phyloP scores from a whole-genome alignment of 2,113 vertebrate species.

The Eurystomus gularis region DNA sequence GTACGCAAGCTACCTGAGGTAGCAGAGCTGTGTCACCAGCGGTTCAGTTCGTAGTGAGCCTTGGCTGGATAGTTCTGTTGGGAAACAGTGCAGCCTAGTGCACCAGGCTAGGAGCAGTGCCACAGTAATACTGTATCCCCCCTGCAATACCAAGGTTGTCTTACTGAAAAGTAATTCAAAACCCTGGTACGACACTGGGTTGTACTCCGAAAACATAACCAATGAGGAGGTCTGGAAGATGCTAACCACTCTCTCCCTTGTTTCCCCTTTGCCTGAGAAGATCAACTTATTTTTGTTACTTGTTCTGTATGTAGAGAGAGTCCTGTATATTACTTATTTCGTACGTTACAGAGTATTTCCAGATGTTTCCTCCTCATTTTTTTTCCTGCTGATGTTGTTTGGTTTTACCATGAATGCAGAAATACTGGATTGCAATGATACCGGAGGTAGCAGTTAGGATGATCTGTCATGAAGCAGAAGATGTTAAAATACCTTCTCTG shows the following conservation, averaged over 20 bases:
- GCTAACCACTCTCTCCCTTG: background rate
- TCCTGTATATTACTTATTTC: background rate
- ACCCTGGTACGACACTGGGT: background rate
- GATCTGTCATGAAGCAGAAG: background rate
- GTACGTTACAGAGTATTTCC: background rate
- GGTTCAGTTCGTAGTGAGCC: rapidly evolving
- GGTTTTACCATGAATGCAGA: background rate
- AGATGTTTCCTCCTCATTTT: background rate
- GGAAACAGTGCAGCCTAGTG: background rate
- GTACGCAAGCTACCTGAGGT: background rate
- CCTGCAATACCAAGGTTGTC: background rate
- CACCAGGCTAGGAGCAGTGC: background rate
- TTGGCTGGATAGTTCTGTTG: background rate
- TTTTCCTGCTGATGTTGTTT: background rate
- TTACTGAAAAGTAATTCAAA: background rate
- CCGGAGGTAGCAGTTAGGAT: background rate
- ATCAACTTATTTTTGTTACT: background rate
- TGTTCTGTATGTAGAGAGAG: background rate
- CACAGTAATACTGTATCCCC: rapidly evolving
- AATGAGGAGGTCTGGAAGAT: background rate
- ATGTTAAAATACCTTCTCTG: background rate
- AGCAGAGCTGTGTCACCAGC: background rate
- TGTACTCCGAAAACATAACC: background rate
- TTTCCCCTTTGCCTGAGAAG: background rate
- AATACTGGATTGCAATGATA: background rate